Evolutionary conservation across 2,797 vertebrate genomes (phyloP).

Genomic region (Phalanger gymnotis): DNA sequence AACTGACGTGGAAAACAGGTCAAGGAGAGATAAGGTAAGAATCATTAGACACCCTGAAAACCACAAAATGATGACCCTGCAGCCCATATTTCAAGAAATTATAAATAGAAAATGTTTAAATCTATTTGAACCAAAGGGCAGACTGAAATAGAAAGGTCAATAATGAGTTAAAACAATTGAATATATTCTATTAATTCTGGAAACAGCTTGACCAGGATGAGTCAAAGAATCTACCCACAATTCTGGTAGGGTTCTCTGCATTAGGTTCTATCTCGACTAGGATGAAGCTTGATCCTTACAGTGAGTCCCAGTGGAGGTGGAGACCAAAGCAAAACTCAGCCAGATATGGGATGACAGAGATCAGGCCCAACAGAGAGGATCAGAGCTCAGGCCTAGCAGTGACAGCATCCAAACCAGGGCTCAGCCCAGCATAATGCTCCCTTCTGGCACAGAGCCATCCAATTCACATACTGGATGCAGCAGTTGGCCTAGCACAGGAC

Average conservation of each 20-base stretch:
- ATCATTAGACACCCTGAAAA: background rate
- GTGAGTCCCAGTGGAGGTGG: too few species aligned
- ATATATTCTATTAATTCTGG: conserved; percentile 79
- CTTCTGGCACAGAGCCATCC: too few species aligned
- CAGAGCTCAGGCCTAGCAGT: background rate
- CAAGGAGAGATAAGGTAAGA: background rate
- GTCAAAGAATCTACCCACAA: conserved; percentile 84
- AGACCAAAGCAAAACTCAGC: background rate
- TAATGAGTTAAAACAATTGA: background rate
- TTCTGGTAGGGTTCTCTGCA: conserved; percentile 26
- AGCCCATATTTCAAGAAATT: background rate
- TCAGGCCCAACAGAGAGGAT: background rate
- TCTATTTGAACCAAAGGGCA: background rate
- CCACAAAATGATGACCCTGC: background rate
- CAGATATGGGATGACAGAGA: background rate
- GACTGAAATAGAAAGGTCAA: background rate
- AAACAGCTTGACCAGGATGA: conserved; percentile 87
- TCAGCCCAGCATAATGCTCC: background rate
- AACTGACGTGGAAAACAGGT: background rate
- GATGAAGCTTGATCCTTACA: background rate
- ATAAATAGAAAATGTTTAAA: background rate
- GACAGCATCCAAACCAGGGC: background rate
- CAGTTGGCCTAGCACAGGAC: background rate
- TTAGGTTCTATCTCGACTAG: conserved; percentile 12
- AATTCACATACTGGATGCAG: too few species aligned